Conservation (phyloP, 23 tunicate genomes). For the Ascidia mentula region DNA sequence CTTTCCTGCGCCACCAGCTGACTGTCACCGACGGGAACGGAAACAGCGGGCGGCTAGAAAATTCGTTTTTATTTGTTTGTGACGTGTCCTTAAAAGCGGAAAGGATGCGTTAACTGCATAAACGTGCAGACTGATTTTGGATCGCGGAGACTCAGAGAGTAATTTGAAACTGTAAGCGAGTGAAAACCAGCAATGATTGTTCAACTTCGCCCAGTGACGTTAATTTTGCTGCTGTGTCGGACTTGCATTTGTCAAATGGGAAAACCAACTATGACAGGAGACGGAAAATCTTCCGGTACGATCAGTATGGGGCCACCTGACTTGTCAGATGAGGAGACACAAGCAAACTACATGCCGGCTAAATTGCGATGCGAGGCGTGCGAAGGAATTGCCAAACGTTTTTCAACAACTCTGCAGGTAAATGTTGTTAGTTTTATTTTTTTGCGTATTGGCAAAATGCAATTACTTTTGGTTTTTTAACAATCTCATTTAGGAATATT, state of each 20-base stretch:
- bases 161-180: too few relatives aligned
- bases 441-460: too few relatives aligned
- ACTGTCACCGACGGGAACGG: neutral
- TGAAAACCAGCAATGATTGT: too few relatives aligned
- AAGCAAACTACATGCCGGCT: constrained; percentile 68
- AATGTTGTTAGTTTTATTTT: too few relatives aligned
- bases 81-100: constrained; percentile 4
- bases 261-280: constrained; percentile 31
- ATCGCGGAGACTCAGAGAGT: too few relatives aligned
- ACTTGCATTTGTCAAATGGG: constrained; percentile 54
- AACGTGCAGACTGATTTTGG: too few relatives aligned
- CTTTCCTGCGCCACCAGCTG: too few relatives aligned
- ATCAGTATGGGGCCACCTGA: constrained; percentile 87
- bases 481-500: too few relatives aligned
- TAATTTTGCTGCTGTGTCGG: neutral
- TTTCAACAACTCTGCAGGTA: constrained; percentile 41
- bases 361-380: constrained; percentile 79
- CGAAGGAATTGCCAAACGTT: constrained; percentile 44
- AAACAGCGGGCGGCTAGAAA: neutral
- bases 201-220: too few relatives aligned
- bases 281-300: constrained; percentile 45
- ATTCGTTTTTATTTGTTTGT: neutral
- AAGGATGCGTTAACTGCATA: too few relatives aligned
- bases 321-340: constrained; percentile 77
- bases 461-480: too few relatives aligned